phyloP scores from a whole-genome alignment of 2,797 vertebrate species.

The Epinephelus awoara region DNA sequence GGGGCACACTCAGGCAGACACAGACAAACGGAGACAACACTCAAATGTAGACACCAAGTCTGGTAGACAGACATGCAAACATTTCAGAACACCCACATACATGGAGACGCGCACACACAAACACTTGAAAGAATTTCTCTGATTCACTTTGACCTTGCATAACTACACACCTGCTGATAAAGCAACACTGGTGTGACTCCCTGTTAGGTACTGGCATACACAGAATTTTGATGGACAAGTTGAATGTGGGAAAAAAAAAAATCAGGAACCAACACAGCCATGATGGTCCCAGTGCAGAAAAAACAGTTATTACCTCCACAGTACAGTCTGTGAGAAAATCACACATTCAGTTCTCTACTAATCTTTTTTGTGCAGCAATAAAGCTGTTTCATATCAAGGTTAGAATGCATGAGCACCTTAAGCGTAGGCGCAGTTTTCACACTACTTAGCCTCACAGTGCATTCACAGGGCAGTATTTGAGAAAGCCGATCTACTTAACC shows the following conservation, averaged over 20 bases:
- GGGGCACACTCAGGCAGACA: conserved; percentile 27
- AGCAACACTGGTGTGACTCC: conserved; percentile 19
- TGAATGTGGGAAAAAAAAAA: conserved; percentile 31
- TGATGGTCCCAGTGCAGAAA: conserved; percentile 9
- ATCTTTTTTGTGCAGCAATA: conserved; percentile 33
- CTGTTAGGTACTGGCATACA: conserved; percentile 21
- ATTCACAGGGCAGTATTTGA: conserved; percentile 42
- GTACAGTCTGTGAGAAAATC: conserved; percentile 25
- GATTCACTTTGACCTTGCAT: conserved; percentile 63
- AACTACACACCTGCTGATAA: conserved; percentile 67
- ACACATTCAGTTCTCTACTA: conserved; percentile 10
- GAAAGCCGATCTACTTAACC: conserved; percentile 56
- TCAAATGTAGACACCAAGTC: conserved; percentile 20
- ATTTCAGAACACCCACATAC: conserved; percentile 25
- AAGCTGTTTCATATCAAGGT: conserved; percentile 32
- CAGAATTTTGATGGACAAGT: conserved; percentile 19
- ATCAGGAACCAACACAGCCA: conserved; percentile 2
- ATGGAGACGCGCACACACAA: neutral
- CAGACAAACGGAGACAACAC: conserved; percentile 33
- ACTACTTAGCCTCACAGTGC: conserved; percentile 23
- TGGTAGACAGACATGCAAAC: conserved; percentile 18
- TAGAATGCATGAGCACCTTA: conserved; percentile 31
- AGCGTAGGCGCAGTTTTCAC: conserved; percentile 42
- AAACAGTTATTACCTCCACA: neutral
- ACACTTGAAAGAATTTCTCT: conserved; percentile 46